Evolutionary conservation across 2,888 invertebrate genomes (phyloP).

Genomic region (Lampropteryx suffumata): DNA sequence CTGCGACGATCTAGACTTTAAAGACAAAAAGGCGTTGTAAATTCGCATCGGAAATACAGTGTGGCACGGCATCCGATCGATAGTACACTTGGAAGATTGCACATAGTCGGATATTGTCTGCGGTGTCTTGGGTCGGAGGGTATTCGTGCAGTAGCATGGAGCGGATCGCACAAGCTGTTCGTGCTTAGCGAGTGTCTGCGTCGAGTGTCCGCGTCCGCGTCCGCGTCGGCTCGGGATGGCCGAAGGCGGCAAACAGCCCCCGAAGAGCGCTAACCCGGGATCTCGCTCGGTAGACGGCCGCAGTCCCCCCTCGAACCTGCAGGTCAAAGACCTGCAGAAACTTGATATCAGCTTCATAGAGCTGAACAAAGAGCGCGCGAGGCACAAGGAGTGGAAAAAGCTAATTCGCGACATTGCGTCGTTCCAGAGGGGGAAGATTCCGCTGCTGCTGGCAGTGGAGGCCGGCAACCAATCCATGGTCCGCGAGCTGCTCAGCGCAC

Average conservation of each 20-base stretch:
- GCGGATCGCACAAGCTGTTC: conserved; percentile 61
- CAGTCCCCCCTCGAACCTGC: conserved; percentile 61
- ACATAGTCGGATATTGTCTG: conserved; percentile 68
- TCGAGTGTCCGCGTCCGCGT: conserved; percentile 43
- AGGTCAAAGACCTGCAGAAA: conserved; percentile 69
- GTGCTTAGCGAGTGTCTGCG: conserved; percentile 54
- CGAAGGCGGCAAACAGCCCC: conserved; percentile 55
- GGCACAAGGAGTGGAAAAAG: conserved; percentile 81
- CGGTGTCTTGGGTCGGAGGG: conserved; percentile 66
- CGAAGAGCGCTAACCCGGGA: conserved; percentile 56
- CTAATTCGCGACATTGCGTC: conserved; percentile 83
- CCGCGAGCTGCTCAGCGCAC: conserved; percentile 93
- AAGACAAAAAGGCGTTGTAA: conserved; percentile 50
- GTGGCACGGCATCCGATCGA: conserved; percentile 67
- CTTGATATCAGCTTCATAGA: conserved; percentile 77
- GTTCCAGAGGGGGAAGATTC: conserved; percentile 95
- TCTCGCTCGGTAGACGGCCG: conserved; percentile 52
- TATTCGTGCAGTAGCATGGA: conserved; percentile 66
- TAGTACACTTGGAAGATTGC: conserved; percentile 66
- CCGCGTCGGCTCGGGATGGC: conserved; percentile 47
- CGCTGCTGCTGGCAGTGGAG: conserved; percentile 96
- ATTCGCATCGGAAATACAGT: conserved; percentile 59
- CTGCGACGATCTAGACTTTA: conserved; percentile 48
- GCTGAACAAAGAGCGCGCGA: conserved; percentile 78
- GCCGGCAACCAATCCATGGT: conserved; percentile 98